A percentile compares a stretch with the other conserved stretches of the same genome.
Evolutionary conservation across 2,888 invertebrate species (phyloP).

Genomic region (Acrocera orbiculus): DNA sequence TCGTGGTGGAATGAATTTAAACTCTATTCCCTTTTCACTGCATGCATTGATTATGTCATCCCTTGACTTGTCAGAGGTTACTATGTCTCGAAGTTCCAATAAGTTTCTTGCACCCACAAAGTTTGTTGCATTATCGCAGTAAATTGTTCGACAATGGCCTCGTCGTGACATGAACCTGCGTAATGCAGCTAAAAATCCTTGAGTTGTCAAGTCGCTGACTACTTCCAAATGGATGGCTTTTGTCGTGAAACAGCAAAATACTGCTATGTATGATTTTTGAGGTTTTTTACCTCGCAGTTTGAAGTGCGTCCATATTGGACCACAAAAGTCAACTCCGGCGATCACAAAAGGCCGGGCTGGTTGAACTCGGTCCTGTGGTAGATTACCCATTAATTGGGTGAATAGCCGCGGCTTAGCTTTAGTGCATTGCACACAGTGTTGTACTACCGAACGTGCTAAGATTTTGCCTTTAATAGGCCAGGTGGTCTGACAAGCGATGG

Average conservation of each 20-base stretch:
- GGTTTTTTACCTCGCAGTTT: slow-evolving; percentile 4
- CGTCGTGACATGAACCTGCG: slow-evolving; percentile 9
- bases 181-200: slow-evolving; percentile 9
- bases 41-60: slow-evolving; percentile 4
- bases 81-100: slow-evolving; percentile 3
- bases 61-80: slow-evolving; percentile 5
- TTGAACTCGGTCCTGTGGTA: slow-evolving; percentile 12
- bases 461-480: too few relatives aligned
- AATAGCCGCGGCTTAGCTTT: slow-evolving; percentile 7
- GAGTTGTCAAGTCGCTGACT: slow-evolving; percentile 10
- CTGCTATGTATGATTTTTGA: slow-evolving; percentile 9
- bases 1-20: slow-evolving; percentile 10
- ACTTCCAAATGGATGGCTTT: slow-evolving; percentile 12
- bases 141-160: slow-evolving; percentile 7
- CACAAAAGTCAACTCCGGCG: too few relatives aligned
- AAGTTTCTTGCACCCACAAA: slow-evolving; percentile 10
- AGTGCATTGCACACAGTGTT: too few relatives aligned
- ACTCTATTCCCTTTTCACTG: slow-evolving; percentile 7
- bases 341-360: too few relatives aligned
- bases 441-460: too few relatives aligned
- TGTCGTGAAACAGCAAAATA: slow-evolving; percentile 10
- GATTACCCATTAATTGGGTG: slow-evolving; percentile 15
- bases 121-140: slow-evolving; percentile 12
- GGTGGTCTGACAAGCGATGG: slow-evolving; percentile 11
- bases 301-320: slow-evolving; percentile 6